Conservation (phyloP, 2,888 invertebrate genomes). For the Ommatoiulus sabulosus region DNA sequence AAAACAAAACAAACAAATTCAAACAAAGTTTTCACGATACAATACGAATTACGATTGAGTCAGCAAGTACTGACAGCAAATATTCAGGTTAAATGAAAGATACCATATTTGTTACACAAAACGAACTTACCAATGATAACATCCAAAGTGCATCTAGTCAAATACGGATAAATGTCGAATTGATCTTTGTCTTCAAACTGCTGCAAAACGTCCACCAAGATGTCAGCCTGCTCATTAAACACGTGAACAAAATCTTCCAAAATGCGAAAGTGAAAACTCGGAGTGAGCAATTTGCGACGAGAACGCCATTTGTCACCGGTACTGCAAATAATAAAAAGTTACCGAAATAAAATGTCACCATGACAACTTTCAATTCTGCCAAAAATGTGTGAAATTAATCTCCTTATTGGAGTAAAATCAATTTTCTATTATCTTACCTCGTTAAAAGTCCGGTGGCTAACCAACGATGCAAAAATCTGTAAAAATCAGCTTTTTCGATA, state of each 20-base stretch:
- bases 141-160: conserved; percentile 71
- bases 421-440: too few relatives aligned
- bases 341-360: too few relatives aligned
- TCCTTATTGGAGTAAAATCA: too few relatives aligned
- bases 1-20: too few relatives aligned
- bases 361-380: too few relatives aligned
- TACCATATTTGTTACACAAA: too few relatives aligned
- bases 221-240: conserved; percentile 69
- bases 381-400: too few relatives aligned
- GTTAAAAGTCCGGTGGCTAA: conserved; percentile 58
- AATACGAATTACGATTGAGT: too few relatives aligned
- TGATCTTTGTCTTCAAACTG: conserved; percentile 60
- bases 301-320: conserved; percentile 69
- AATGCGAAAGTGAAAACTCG: conserved; percentile 71
- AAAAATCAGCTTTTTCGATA: conserved; percentile 53
- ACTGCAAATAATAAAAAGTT: too few relatives aligned
- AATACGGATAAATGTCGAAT: conserved; percentile 69
- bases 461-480: conserved; percentile 58
- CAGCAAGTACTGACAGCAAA: too few relatives aligned
- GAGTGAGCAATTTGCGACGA: conserved; percentile 69
- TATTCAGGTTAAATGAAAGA: too few relatives aligned
- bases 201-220: conserved; percentile 66
- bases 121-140: conserved; percentile 70
- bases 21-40: too few relatives aligned
- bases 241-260: conserved; percentile 69